These are phyloP conservation scores for Lagopus leucura DNA, from an alignment of 2,113 vertebrate genomes.

Conservation along the genomic window DNA sequence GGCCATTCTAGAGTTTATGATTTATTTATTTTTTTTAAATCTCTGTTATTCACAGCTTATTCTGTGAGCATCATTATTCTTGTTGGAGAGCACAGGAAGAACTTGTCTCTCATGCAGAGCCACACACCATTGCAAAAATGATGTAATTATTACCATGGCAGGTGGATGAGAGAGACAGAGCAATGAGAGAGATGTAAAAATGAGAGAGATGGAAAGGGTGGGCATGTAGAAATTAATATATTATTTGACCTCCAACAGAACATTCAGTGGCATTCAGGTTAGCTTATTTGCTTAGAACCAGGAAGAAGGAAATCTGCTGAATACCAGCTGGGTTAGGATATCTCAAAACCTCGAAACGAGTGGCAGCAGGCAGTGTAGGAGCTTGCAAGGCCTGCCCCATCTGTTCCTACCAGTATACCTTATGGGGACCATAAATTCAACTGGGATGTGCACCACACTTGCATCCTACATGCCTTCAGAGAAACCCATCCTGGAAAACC, in stretches of 20 bases:
- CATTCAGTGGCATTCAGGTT: background rate
- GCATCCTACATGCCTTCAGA: background rate
- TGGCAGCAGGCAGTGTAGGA: background rate
- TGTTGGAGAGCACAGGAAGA: background rate
- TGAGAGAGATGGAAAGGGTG: background rate
- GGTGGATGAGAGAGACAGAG: background rate
- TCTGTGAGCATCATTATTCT: background rate
- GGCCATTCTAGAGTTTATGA: no score
- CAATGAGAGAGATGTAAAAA: background rate
- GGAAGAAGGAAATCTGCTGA: background rate
- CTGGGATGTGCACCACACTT: background rate
- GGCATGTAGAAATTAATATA: background rate
- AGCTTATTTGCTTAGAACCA: background rate
- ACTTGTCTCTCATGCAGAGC: background rate
- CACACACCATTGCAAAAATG: background rate
- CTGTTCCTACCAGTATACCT: background rate
- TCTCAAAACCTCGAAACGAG: background rate
- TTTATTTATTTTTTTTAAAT: background rate
- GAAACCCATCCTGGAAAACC: background rate
- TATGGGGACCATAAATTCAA: background rate
- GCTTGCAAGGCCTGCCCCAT: background rate
- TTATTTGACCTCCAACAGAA: background rate
- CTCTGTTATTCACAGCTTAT: background rate
- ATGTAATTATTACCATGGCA: background rate
- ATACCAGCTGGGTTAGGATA: background rate